These are phyloP conservation scores for Nomia melanderi DNA, from an alignment of 1,140 invertebrate genomes.

Conservation along the genomic window DNA sequence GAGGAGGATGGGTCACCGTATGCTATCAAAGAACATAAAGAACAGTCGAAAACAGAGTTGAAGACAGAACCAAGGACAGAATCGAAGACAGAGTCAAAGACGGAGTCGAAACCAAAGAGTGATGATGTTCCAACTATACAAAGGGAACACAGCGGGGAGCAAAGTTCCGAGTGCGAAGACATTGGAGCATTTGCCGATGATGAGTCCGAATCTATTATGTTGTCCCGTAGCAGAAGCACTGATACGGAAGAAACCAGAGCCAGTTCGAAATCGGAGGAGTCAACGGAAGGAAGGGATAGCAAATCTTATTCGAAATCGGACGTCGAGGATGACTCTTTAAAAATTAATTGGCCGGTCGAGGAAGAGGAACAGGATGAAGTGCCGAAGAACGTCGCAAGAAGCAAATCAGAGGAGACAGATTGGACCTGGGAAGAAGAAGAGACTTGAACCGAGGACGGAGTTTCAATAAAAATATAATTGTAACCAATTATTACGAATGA, in stretches of 20 bases:
- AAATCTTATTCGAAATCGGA: constrained; percentile 52
- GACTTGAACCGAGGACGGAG: constrained; percentile 55
- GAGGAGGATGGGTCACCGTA: constrained; percentile 78
- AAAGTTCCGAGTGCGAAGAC: constrained; percentile 41
- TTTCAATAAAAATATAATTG: constrained; percentile 5
- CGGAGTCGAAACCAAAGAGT: constrained; percentile 40
- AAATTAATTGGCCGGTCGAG: constrained; percentile 63
- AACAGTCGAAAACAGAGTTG: constrained; percentile 26
- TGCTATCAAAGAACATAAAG: constrained; percentile 70
- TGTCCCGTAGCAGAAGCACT: constrained; percentile 22
- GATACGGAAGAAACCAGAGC: constrained; percentile 52
- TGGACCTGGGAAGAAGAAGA: constrained; percentile 70
- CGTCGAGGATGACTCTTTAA: constrained; percentile 54
- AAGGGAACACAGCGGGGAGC: constrained; percentile 39
- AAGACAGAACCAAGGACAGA: too few relatives aligned
- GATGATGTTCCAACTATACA: constrained; percentile 12
- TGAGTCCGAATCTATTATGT: constrained; percentile 41
- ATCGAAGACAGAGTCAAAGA: too few relatives aligned
- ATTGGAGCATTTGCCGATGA: constrained; percentile 41
- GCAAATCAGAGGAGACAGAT: constrained; percentile 68
- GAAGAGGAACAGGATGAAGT: constrained; percentile 63
- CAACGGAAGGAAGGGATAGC: constrained; percentile 26
- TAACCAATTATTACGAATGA: constrained; percentile 5
- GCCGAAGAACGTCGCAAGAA: constrained; percentile 44
- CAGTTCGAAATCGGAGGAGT: constrained; percentile 53